Conservation (phyloP, 2,888 invertebrate species). For the Maniola hyperantus region DNA sequence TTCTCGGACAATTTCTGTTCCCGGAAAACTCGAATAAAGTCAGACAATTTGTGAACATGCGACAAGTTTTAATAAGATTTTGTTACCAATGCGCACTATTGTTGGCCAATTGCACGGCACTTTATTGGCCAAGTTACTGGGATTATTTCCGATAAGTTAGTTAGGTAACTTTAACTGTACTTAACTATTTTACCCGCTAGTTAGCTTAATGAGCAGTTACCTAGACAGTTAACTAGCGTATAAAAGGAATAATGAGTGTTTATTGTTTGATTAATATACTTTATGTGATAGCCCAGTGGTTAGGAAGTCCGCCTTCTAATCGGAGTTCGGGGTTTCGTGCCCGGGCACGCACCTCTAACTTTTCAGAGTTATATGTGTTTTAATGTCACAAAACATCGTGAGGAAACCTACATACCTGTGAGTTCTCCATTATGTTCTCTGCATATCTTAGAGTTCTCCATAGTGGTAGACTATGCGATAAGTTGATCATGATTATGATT, state of each 20-base stretch:
- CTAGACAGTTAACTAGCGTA: not conserved
- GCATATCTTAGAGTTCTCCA: too few species aligned
- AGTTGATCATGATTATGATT: too few species aligned
- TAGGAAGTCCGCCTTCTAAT: too few species aligned
- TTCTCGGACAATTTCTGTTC: constrained; percentile 43
- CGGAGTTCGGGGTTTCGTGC: too few species aligned
- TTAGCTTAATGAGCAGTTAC: not conserved
- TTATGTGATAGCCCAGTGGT: too few species aligned
- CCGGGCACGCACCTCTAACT: too few species aligned
- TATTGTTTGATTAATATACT: too few species aligned
- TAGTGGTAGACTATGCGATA: too few species aligned
- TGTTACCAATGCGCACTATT: constrained; percentile 41
- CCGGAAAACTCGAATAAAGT: constrained; percentile 45
- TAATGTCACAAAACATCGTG: too few species aligned
- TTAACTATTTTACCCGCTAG: not conserved
- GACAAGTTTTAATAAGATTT: constrained; percentile 56
- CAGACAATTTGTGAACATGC: constrained; percentile 46
- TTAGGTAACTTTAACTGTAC: constrained; percentile 23
- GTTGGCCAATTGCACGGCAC: constrained; percentile 15
- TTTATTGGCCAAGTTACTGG: constrained; percentile 30
- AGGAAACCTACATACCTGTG: too few species aligned
- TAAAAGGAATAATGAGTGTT: not conserved
- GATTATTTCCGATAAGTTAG: constrained; percentile 43
- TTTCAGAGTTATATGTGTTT: too few species aligned
- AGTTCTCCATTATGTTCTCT: too few species aligned